Evolutionary conservation across 1,140 invertebrate species (phyloP), one percentile per base, ranked within the genome.

Genomic region (Venustaconcha ellipsiformis): DNA sequence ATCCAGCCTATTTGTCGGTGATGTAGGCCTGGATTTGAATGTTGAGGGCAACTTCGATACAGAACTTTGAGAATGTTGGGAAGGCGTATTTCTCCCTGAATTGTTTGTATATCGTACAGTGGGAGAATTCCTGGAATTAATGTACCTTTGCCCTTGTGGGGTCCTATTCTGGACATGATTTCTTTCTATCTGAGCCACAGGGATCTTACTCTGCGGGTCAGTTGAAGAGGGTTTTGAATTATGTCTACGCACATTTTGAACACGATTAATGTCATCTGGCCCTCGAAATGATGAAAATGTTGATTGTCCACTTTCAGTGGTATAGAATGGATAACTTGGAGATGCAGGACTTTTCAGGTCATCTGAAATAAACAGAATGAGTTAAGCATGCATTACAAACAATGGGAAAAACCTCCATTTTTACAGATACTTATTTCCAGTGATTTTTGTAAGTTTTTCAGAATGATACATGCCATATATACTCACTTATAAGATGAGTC

Each of bases 221-320:
- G 23, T 72, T 77, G 75, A 65, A 8, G 75, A 77, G 20, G 72
- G 64, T 20, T 72, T 67, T n/a, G 75, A 70, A 26, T 70, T 70
- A 62, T 70, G 30, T 67, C 72, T 77, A 66, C 72, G 75, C 17
- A 77, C 75, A 72, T 55, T 77, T 37, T 77, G 72, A n/a, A 70
- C 75, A 57, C 72, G 75, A 8, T 48, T 5, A 48, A 48, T 48
- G 37, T 48, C 37, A 6, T 48, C 37, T 48, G 37, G 37, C 37
- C 37, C 37, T 72, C 77, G 72, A 77, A 83, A 83, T 60, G 81
- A 80, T 63, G 81, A 80, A 58, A 83, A 79, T 30, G 68, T 71
- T 30, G 79, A 75, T 67, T 74, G 70, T 64, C 72, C 68, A 48
- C 14, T 63, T 30, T 79, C 70, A 55, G 72, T 30, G 3, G 70